phyloP scores from a whole-genome alignment of 2,888 invertebrate genomes.

The Nemoura dubitans region DNA sequence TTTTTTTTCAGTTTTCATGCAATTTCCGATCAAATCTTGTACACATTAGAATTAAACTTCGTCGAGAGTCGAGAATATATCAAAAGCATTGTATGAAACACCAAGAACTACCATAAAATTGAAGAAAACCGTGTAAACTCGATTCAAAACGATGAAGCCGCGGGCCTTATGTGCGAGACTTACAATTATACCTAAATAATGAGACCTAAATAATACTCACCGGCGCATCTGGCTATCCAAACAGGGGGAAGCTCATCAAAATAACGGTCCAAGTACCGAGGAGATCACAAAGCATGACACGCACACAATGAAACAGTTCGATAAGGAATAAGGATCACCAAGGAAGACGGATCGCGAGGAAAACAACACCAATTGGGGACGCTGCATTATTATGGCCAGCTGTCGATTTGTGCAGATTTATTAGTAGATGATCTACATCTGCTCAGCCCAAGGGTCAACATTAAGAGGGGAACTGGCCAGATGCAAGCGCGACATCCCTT shows the following conservation, averaged over 20 bases:
- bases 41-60: neutral
- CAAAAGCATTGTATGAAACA: no score
- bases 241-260: neutral
- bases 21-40: neutral
- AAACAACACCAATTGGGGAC: neutral
- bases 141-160: neutral
- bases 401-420: slow-evolving; percentile 12
- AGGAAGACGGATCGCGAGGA: neutral
- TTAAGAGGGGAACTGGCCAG: neutral
- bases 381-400: neutral
- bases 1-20: neutral
- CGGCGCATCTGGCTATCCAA: neutral
- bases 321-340: neutral
- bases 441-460: neutral
- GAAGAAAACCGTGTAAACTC: neutral
- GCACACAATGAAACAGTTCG: neutral
- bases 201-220: neutral
- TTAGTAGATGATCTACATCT: neutral
- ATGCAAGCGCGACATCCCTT: neutral
- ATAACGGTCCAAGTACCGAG: neutral
- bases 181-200: no score
- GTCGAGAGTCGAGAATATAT: neutral
- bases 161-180: neutral
- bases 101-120: neutral
- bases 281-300: neutral